phyloP scores from a whole-genome alignment of 2,113 vertebrate species.

The Pollimyrus isidori region DNA sequence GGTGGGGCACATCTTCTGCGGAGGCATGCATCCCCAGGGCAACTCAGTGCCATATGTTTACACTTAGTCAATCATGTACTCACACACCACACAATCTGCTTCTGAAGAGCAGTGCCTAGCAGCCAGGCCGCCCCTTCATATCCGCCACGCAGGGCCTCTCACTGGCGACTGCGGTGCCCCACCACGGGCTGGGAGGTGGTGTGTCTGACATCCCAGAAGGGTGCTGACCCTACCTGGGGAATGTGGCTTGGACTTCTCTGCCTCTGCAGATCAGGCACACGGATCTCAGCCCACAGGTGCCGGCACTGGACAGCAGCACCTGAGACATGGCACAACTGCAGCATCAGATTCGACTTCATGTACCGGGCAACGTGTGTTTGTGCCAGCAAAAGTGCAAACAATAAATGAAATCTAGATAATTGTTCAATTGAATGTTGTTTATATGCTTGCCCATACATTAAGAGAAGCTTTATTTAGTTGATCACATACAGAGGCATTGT shows the following conservation, averaged over 20 bases:
- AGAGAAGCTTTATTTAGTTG: neutral
- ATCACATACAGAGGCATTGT: neutral
- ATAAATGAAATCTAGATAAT: neutral
- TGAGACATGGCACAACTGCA: neutral
- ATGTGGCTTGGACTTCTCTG: neutral
- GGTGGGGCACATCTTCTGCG: constrained; percentile 23
- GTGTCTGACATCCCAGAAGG: neutral
- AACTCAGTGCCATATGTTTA: constrained; percentile 49
- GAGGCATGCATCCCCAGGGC: constrained; percentile 36
- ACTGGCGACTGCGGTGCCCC: constrained; percentile 38
- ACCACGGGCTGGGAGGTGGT: neutral
- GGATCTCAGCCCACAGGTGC: neutral
- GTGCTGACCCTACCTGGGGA: neutral
- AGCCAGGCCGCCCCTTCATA: constrained; percentile 32
- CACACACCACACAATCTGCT: constrained; percentile 47
- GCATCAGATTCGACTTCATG: neutral
- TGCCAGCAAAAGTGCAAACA: neutral
- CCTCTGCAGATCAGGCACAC: neutral
- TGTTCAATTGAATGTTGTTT: neutral
- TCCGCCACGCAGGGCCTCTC: constrained; percentile 35
- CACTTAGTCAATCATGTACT: constrained; percentile 58
- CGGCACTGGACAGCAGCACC: neutral
- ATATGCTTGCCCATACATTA: neutral
- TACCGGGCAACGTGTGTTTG: neutral
- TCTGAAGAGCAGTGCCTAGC: constrained; percentile 27